These are phyloP conservation scores for Sardina pilchardus DNA, from an alignment of 2,113 vertebrate genomes.

Conservation along the genomic window DNA sequence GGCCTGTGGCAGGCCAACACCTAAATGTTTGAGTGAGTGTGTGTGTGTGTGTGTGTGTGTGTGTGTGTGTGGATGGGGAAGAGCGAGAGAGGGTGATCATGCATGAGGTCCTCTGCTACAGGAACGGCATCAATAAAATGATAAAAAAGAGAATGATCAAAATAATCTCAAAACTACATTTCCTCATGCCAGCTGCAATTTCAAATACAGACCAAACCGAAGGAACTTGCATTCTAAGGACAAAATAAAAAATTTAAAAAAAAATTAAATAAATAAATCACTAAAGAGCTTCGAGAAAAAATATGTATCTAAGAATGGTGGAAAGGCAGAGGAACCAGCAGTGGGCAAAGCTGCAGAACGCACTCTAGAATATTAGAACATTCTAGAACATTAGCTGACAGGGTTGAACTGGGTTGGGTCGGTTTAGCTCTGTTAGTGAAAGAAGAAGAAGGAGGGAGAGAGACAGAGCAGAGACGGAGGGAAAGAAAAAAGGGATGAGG, in stretches of 20 bases:
- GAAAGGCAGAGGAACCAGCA: not conserved
- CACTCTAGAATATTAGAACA: not conserved
- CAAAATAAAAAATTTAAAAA: not conserved
- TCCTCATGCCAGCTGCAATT: not conserved
- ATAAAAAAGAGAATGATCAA: not conserved
- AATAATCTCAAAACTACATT: not conserved
- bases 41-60: slow-evolving; percentile 34
- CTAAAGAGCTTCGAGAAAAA: not conserved
- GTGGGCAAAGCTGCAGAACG: not conserved
- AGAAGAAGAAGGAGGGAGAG: not conserved
- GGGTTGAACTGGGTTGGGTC: not conserved
- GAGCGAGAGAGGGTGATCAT: not conserved
- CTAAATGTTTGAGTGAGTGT: slow-evolving; percentile 53
- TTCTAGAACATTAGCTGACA: not conserved
- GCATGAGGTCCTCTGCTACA: not conserved
- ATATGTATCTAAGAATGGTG: not conserved
- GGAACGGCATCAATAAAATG: not conserved
- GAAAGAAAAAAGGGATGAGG: not conserved
- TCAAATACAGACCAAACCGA: not conserved
- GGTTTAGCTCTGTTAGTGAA: not conserved
- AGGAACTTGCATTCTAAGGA: not conserved
- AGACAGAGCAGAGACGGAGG: not conserved
- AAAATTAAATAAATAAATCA: not conserved
- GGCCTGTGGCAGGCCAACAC: not conserved
- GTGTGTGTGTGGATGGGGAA: not conserved